Base-by-base conservation (phyloP, 2,888 invertebrate genomes). In the Orthosia cruda region DNA sequence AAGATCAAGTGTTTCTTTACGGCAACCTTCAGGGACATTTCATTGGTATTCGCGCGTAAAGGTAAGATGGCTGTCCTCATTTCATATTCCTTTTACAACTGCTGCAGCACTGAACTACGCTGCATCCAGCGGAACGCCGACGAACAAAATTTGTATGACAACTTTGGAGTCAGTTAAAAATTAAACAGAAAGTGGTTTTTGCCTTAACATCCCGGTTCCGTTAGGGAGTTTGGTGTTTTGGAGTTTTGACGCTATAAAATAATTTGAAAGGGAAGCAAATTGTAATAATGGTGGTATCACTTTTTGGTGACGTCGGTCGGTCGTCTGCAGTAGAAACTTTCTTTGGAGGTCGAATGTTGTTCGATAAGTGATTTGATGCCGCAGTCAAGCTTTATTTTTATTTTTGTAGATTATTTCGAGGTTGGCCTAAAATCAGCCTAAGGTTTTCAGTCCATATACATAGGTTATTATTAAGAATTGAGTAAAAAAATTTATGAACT, bases 61-160 rank as follows among this genome's bases (percentile, higher is more conserved):
- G 78, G 52, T 62, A 82, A 87, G 88, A 83, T 84, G 73, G 74
- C 77, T 68, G 55, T 58, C 62, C 84, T 89, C 88, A 90, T 90
- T 87, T 69, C 50, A 73, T 76, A 90, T 90, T 90, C 90, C 87
- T 84, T 90, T 88, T 87, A 71, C 67, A 77, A 80, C 64, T 47
- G 61, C 49, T 85, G 82, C 82, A 85, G 62, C 71, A 66, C 69
- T 87, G 68, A 71, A 78, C 58, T 65, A 47, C 50, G 67, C 74
- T 85, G 79, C 85, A 82, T 66, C 71, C 54, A 85, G 55, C 49
- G 40, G 50, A 77, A 65, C 47, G 62, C 47, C 32, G 72, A 74
- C 77, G 58, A 61, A 73, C 70, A 18, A 71, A 86, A 80, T 85
- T 87, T 83, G 86, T 77, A 74, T 86, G 75, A 64, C 23, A 85